Conservation (phyloP, 2,113 vertebrate genomes). For the Arvicanthis niloticus region DNA sequence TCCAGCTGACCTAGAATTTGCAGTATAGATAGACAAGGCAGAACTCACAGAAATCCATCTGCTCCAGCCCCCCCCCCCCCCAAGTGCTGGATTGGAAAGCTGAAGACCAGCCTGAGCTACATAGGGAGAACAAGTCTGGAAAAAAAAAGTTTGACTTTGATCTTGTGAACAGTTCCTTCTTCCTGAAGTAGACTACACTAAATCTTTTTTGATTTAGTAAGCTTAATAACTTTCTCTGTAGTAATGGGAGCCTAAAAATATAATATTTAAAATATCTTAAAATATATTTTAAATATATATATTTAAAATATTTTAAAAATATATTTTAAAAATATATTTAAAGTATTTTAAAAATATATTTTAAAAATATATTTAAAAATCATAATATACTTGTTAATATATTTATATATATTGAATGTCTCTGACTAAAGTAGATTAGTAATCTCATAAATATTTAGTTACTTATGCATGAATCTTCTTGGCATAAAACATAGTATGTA, state of each 20-base stretch:
- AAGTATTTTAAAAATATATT: no score
- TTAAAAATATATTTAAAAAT: neutral
- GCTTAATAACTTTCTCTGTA: no score
- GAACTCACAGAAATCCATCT: neutral
- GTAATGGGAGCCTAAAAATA: neutral
- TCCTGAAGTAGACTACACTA: neutral
- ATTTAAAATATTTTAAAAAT: no score
- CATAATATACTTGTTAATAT: neutral
- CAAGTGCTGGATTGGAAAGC: neutral
- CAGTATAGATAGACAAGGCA: no score
- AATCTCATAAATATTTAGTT: neutral
- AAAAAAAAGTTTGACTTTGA: neutral
- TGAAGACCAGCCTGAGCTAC: neutral
- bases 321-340: neutral
- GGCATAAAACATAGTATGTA: neutral
- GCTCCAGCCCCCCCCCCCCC: no score
- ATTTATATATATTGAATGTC: neutral
- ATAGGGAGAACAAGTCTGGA: neutral
- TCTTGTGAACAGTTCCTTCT: neutral
- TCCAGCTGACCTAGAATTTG: neutral
- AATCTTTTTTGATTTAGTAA: neutral
- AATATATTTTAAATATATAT: no score
- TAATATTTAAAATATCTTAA: no score
- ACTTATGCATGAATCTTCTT: neutral
- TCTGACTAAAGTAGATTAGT: neutral